A percentile compares a stretch with the other conserved stretches of the same genome.
Conservation (phyloP, 2,113 vertebrate species). For the Labrus mixtus region DNA sequence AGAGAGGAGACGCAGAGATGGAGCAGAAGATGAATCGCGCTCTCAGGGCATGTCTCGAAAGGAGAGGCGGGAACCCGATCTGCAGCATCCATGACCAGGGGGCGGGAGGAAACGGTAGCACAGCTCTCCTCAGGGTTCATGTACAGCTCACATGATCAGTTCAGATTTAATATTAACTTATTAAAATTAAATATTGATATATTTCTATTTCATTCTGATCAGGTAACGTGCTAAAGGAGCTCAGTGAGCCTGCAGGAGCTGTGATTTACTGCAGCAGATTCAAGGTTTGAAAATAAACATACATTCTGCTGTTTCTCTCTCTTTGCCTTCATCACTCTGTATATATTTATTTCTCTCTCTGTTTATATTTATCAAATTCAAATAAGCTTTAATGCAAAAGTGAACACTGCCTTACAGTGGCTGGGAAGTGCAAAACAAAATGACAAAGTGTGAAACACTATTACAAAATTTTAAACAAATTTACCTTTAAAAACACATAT, state of each 20-base stretch:
- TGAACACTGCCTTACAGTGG: no score
- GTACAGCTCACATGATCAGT: neutral
- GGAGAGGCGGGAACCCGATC: constrained; percentile 85
- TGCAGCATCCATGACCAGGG: constrained; percentile 95
- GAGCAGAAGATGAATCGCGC: constrained; percentile 96
- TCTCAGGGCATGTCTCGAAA: constrained; percentile 90
- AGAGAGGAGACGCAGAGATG: constrained; percentile 95
- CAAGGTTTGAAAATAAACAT: constrained; percentile 78
- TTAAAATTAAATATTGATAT: neutral
- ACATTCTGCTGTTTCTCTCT: no score
- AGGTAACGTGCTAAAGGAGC: constrained; percentile 95
- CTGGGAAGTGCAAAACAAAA: no score
- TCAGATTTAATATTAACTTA: neutral
- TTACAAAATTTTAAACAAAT: no score
- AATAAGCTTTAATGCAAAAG: no score
- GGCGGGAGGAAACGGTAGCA: constrained; percentile 90
- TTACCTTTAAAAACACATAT: no score
- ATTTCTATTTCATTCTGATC: constrained; percentile 28
- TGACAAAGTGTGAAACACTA: no score
- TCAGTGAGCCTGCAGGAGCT: constrained; percentile 91
- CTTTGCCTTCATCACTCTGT: no score
- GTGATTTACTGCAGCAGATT: constrained; percentile 89
- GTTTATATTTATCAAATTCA: no score
- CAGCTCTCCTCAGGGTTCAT: neutral
- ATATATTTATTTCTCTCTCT: no score